phyloP scores from a whole-genome alignment of 2,113 vertebrate species.

The Maccullochella peelii region DNA sequence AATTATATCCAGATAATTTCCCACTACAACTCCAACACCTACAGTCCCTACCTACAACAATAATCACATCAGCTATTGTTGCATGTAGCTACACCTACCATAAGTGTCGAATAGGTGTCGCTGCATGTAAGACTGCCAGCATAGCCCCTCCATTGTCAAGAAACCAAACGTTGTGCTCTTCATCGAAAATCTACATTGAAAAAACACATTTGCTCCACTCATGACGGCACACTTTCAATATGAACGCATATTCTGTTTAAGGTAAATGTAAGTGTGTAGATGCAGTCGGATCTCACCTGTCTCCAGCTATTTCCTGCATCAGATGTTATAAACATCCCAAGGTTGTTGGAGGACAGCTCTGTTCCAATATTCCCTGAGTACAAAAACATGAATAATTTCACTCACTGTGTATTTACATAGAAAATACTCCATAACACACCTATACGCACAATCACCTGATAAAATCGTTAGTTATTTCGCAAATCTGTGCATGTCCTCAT shows the following conservation, averaged over 20 bases:
- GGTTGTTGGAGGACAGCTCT: slow-evolving; percentile 91
- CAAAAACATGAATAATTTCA: slow-evolving; percentile 61
- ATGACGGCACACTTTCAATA: slow-evolving; percentile 1
- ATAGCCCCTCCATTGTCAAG: slow-evolving; percentile 95
- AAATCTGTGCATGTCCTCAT: slow-evolving; percentile 40
- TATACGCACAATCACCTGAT: slow-evolving; percentile 44
- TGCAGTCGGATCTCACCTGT: slow-evolving; percentile 86
- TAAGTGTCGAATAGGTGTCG: slow-evolving; percentile 89
- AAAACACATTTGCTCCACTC: slow-evolving; percentile 19
- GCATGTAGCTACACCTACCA: slow-evolving; percentile 85
- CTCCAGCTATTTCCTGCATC: slow-evolving; percentile 97
- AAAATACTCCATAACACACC: slow-evolving; percentile 42
- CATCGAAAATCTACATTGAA: slow-evolving; percentile 91
- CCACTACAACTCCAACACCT: slow-evolving; percentile 42
- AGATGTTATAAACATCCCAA: slow-evolving; percentile 93
- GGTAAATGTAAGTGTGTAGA: not conserved
- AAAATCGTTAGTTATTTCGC: slow-evolving; percentile 34
- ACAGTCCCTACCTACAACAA: slow-evolving; percentile 26
- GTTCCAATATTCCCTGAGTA: slow-evolving; percentile 90
- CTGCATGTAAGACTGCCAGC: slow-evolving; percentile 91
- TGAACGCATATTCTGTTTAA: slow-evolving; percentile 18
- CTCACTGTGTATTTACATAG: slow-evolving; percentile 57
- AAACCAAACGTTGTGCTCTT: slow-evolving; percentile 96
- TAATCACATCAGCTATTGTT: slow-evolving; percentile 25
- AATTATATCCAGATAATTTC: slow-evolving; percentile 58